Evolutionary conservation across 1,140 invertebrate genomes (phyloP), one percentile per base, ranked within the genome.

Genomic region (Dendroctonus ponderosae): DNA sequence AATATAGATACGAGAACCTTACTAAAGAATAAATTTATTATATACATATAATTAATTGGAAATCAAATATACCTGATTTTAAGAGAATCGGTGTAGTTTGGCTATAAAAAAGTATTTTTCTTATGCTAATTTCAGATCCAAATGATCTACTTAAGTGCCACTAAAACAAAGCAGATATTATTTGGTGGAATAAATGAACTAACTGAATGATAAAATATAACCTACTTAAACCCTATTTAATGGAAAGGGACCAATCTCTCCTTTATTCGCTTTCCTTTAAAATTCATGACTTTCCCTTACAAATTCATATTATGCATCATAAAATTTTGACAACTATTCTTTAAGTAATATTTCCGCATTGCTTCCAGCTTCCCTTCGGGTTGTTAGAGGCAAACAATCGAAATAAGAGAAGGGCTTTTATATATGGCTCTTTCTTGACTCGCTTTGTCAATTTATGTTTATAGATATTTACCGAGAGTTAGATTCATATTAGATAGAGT

Each of bases 231-330:
- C 11, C n/a, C n/a, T n/a, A n/a, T 9, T 14, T 53, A 26, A 26
- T 53, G 51, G 38, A 37, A 39, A 54, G 41, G 41, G 15, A 54
- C 52, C 7, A 4, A 39, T 9, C 37, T n/a, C 38, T 54, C 41
- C 41, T 54, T 54, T 54, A 54, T 54, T 54, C 39, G 37, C 9
- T 39, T 39, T 54, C 37, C 39, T 54, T 39, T 54, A n/a, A 54
- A 39, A 54, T 54, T 54, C 52, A 54, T 54, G 52, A 54, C 38
- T 26, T 54, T 54, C 12, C 37, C 41, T 39, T 54, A n/a, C 7
- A 54, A 54, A 54, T 54, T 39, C 52, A 54, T 54, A 41, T 54
- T 54, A 39, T 54, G 52, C 37, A n/a, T 54, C 52, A 39, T 54
- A 54, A 54, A 54, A 54, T 54, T 54, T 54, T 39, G 8, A 12